Evolutionary conservation across 2,113 vertebrate genomes (phyloP).

Genomic region (Calidris pygmaea): DNA sequence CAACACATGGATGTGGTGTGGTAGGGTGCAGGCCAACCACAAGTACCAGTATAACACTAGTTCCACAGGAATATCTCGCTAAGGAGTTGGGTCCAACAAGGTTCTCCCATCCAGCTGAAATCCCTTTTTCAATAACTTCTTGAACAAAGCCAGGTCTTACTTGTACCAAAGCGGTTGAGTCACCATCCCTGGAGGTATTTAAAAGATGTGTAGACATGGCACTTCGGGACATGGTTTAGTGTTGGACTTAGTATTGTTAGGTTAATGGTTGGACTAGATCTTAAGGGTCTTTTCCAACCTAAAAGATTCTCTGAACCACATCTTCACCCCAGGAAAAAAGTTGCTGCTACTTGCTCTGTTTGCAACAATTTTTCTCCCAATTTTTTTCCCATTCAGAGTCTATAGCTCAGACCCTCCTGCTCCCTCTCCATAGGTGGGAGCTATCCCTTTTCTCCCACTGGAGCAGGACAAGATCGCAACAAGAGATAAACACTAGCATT

Average conservation of each 20-base stretch:
- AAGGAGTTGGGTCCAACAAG: not conserved
- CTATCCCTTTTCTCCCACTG: not conserved
- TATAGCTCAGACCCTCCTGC: not conserved
- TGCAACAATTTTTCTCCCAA: not conserved
- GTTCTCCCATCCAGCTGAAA: not conserved
- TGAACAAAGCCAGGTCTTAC: not conserved
- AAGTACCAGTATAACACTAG: not conserved
- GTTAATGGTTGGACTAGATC: not conserved
- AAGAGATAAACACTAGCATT: not conserved
- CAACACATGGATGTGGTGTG: rapidly evolving
- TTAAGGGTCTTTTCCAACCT: not conserved
- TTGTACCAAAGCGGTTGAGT: not conserved
- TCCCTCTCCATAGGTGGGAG: not conserved
- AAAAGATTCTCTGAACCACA: not conserved
- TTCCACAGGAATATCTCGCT: not conserved
- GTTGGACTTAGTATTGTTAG: not conserved
- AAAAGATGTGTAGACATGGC: not conserved
- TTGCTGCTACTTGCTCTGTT: not conserved
- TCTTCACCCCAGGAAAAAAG: not conserved
- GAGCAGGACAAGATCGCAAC: not conserved
- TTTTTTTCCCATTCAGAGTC: not conserved
- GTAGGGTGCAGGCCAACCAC: not conserved
- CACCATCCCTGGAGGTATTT: not conserved
- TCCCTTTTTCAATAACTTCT: not conserved
- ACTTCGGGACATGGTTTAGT: not conserved